Conservation (phyloP, 2,113 vertebrate species). For the Epinephelus fuscoguttatus region DNA sequence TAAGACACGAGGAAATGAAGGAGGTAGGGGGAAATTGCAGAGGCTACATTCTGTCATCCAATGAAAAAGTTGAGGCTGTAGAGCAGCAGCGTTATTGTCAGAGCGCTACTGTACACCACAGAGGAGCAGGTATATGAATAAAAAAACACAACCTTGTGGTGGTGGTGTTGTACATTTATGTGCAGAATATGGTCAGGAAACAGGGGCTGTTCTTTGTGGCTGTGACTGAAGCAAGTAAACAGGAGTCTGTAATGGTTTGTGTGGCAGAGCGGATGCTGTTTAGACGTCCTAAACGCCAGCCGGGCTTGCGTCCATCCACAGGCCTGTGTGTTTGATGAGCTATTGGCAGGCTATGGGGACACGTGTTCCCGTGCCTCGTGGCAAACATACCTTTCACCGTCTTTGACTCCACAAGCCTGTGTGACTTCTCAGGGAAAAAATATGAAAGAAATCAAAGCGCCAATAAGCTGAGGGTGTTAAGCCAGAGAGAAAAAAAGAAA, state of each 20-base stretch:
- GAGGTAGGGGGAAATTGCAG: constrained; percentile 70
- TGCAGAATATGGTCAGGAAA: constrained; percentile 24
- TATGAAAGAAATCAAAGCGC: constrained; percentile 77
- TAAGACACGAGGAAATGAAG: constrained; percentile 82
- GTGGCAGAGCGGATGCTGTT: constrained; percentile 63
- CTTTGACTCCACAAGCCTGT: constrained; percentile 73
- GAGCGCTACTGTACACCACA: constrained; percentile 45
- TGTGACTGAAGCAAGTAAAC: constrained; percentile 50
- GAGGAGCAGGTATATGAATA: constrained; percentile 35
- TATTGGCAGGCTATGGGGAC: constrained; percentile 77
- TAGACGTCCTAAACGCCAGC: constrained; percentile 63
- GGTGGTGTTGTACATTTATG: constrained; percentile 36
- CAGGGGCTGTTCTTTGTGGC: constrained; percentile 30
- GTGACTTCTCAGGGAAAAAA: constrained; percentile 77
- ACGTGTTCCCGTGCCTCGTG: constrained; percentile 82
- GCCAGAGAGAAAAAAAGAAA: constrained; percentile 55
- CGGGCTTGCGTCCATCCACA: constrained; percentile 68
- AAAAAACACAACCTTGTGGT: constrained; percentile 24
- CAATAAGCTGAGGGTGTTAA: constrained; percentile 82
- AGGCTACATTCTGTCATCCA: constrained; percentile 72
- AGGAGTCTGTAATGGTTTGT: constrained; percentile 47
- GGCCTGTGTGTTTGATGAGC: constrained; percentile 80
- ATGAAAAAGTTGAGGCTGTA: constrained; percentile 74
- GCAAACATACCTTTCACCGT: constrained; percentile 80
- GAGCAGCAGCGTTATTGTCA: constrained; percentile 44